Evolutionary conservation across 2,888 invertebrate genomes (phyloP).

Genomic region (Agrypnus murinus): DNA sequence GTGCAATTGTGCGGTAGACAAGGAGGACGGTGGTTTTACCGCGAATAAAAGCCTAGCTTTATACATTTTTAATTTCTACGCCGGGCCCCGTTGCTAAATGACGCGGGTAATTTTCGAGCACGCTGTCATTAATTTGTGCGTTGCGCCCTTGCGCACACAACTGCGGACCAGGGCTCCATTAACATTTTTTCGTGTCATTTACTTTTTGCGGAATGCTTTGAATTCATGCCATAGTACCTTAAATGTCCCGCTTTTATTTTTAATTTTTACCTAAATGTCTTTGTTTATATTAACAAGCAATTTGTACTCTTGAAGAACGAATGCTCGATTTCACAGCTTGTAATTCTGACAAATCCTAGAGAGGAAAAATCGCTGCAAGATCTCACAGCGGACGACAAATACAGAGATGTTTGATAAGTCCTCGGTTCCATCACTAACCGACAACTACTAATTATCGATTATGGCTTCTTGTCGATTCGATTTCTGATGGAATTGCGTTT

Average conservation of each 20-base stretch:
- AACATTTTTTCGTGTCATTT: slow-evolving; percentile 68
- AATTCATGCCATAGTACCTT: slow-evolving; percentile 19
- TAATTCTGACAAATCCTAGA: too few relatives aligned
- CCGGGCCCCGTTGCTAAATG: slow-evolving; percentile 53
- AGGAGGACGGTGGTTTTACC: slow-evolving; percentile 29
- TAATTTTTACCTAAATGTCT: slow-evolving; percentile 12
- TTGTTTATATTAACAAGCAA: too few relatives aligned
- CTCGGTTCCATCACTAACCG: slow-evolving; percentile 6
- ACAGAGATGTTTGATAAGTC: slow-evolving; percentile 27
- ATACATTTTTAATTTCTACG: slow-evolving; percentile 57
- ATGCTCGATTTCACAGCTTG: too few relatives aligned
- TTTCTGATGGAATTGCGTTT: slow-evolving; percentile 19
- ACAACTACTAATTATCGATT: slow-evolving; percentile 31
- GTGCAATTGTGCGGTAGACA: slow-evolving; percentile 28
- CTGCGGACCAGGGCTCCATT: slow-evolving; percentile 62
- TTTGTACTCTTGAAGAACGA: too few relatives aligned
- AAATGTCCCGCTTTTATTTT: background rate
- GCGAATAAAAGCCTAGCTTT: slow-evolving; percentile 40
- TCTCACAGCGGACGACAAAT: slow-evolving; percentile 16
- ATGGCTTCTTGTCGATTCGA: slow-evolving; percentile 18
- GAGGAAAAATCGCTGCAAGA: background rate
- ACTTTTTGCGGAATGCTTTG: slow-evolving; percentile 56
- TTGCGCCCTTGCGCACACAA: slow-evolving; percentile 57
- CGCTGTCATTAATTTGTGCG: slow-evolving; percentile 63
- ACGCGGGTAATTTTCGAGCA: slow-evolving; percentile 57